Evolutionary conservation across 2,888 invertebrate genomes (phyloP).

Genomic region (Caradrina clavipalpis): DNA sequence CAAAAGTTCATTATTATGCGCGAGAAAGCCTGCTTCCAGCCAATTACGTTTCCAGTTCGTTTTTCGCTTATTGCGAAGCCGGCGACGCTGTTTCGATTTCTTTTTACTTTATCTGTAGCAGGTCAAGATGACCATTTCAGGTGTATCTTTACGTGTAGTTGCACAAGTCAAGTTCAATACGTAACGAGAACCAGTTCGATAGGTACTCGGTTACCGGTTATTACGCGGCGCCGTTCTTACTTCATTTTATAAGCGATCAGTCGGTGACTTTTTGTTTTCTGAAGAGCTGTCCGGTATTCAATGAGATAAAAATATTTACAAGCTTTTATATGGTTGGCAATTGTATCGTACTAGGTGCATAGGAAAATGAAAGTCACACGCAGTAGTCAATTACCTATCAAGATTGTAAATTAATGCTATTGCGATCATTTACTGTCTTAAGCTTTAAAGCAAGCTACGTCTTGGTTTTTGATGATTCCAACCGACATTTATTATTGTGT

Average conservation of each 20-base stretch:
- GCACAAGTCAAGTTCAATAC: conserved; percentile 78
- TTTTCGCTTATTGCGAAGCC: conserved; percentile 36
- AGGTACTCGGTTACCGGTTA: conserved; percentile 78
- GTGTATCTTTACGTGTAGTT: conserved; percentile 68
- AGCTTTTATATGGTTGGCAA: conserved; percentile 4
- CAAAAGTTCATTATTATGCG: conserved; percentile 25
- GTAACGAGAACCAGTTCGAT: conserved; percentile 82
- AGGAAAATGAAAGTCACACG: conserved; percentile 11
- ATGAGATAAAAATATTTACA: conserved; percentile 23
- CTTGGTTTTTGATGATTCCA: background rate
- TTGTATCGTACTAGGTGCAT: background rate
- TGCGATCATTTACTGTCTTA: background rate
- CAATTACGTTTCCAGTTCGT: conserved; percentile 30
- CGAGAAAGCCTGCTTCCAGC: conserved; percentile 8
- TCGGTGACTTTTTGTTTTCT: conserved; percentile 66
- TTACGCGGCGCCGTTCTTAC: conserved; percentile 79
- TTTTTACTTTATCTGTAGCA: conserved; percentile 54
- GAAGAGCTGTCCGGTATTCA: conserved; percentile 23
- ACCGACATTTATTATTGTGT: background rate
- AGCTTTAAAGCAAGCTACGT: conserved; percentile 2
- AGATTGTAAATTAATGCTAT: background rate
- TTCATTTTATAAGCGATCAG: conserved; percentile 76
- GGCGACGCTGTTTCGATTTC: conserved; percentile 28
- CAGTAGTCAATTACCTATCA: background rate
- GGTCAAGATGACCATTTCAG: conserved; percentile 61